Percentiles rank a stretch among this genome's conserved stretches.
Conservation (phyloP, 92 coral and sea anemone genomes). For the Scolanthus callimorphus region DNA sequence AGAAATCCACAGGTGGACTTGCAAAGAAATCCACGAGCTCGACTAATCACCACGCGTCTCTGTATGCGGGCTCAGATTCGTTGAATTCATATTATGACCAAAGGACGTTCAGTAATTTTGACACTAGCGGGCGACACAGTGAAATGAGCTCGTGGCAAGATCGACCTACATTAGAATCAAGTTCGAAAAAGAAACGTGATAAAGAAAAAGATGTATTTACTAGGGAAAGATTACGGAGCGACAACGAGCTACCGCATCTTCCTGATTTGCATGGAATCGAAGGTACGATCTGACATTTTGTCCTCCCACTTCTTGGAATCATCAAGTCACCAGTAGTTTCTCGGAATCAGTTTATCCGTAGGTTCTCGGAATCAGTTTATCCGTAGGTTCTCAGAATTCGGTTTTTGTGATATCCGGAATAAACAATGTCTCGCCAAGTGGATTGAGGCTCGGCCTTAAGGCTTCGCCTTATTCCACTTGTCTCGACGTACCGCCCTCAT, state of each 20-base stretch:
- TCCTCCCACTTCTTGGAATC: no score
- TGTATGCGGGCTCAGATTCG: slow-evolving; percentile 36
- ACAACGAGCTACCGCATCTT: slow-evolving; percentile 80
- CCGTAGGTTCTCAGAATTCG: no score
- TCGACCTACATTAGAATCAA: slow-evolving; percentile 77
- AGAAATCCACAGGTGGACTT: slow-evolving; percentile 63
- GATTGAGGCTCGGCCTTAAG: no score
- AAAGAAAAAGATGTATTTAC: slow-evolving; percentile 71
- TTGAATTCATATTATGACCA: slow-evolving; percentile 74
- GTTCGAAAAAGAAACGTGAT: slow-evolving; percentile 75
- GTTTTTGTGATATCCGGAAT: no score
- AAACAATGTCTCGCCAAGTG: no score
- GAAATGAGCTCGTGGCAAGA: slow-evolving; percentile 69
- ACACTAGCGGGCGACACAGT: slow-evolving; percentile 65
- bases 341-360: no score
- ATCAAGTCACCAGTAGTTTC: no score
- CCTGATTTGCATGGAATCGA: slow-evolving; percentile 93
- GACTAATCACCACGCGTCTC: slow-evolving; percentile 71
- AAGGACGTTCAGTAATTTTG: slow-evolving; percentile 78
- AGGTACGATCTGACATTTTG: slow-evolving; percentile 57
- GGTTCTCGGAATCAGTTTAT: no score
- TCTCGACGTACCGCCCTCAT: no score
- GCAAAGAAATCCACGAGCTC: slow-evolving; percentile 68
- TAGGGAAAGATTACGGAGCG: slow-evolving; percentile 61
- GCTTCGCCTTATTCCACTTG: no score